Base-by-base conservation (phyloP, 2,888 invertebrate genomes). In the Erannis defoliaria region DNA sequence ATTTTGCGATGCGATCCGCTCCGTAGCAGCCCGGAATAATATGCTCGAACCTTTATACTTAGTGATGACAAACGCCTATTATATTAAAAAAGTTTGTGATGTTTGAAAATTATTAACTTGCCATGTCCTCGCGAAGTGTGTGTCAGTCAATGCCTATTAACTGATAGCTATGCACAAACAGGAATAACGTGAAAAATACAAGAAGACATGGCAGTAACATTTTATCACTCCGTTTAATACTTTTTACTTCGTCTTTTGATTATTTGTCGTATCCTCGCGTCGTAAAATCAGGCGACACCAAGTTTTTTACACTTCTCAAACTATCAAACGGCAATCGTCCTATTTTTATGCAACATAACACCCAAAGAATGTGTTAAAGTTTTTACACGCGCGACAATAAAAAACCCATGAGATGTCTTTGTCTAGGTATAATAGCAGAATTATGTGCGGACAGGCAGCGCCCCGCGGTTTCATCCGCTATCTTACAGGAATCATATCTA, bases 331-430 rank as follows among this genome's bases (percentile, higher is more conserved):
- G 57, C 58, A 62, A 64, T 42, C 64, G 66, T 49, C 58, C 62
- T 62, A 64, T 66, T 71, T 70, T 70, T 64, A 70, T 68, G 71
- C 67, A 63, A 64, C 66, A 67, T 71, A 70, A 66, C 67, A 49
- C 54, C 42, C 56, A 35, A 26, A 42, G 61, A 61, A 57, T 50
- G 68, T 68, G 71, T 67, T 62, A 71, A 60, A 71, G 60, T 71
- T 71, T 70, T 67, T 68, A 51, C 51, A 40, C 40, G 51, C 40
- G 56, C 42, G 48, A 55, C 57, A 55, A 54, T 46, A 51, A 51
- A 51, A 51, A 51, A 16, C 18, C 31, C 19, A 45, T 29, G n/a
- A 3, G 18, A 42, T 51, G 23, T 29, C 18, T 51, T 21, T 38
- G 37, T 50, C 10, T 14, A n/a, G n/a, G 26, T 45, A 1, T 29